A percentile compares a stretch with the other conserved stretches of the same genome.
These are phyloP conservation scores for Meiosimyza platycephala DNA, from an alignment of 2,888 invertebrate genomes.

Conservation along the genomic window DNA sequence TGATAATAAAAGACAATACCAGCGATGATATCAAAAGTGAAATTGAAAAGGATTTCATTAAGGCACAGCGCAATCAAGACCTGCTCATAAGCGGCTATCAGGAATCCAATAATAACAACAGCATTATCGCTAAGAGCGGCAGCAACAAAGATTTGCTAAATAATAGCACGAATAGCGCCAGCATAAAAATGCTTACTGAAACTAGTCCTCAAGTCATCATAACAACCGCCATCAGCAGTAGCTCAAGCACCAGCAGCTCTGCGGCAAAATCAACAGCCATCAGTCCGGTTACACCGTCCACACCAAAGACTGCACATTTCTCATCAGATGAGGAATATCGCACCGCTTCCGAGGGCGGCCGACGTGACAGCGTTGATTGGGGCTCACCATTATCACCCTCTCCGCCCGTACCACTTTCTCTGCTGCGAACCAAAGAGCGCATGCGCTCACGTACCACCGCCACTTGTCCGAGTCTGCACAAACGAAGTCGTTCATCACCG, in stretches of 20 bases:
- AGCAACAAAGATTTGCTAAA: slow-evolving; percentile 6
- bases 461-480: slow-evolving; percentile 70
- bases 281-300: slow-evolving; percentile 66
- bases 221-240: slow-evolving; percentile 36
- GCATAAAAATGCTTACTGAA: slow-evolving; percentile 25
- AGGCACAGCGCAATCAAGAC: slow-evolving; percentile 60
- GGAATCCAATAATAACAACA: slow-evolving; percentile 37
- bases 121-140: slow-evolving; percentile 24
- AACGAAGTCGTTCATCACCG: slow-evolving; percentile 73
- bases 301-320: slow-evolving; percentile 77
- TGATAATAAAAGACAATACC: slow-evolving; percentile 56
- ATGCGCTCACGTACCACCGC: slow-evolving; percentile 69
- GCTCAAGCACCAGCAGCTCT: slow-evolving; percentile 18
- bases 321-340: slow-evolving; percentile 90
- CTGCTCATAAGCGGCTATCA: slow-evolving; percentile 44
- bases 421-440: slow-evolving; percentile 75
- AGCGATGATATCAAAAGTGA: slow-evolving; percentile 61
- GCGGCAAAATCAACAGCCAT: slow-evolving; percentile 41
- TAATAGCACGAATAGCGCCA: neutral
- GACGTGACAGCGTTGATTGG: slow-evolving; percentile 87
- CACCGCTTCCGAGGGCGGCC: slow-evolving; percentile 85
- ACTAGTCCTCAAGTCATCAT: slow-evolving; percentile 46
- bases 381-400: slow-evolving; percentile 77
- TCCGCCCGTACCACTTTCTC: slow-evolving; percentile 73
- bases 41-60: slow-evolving; percentile 67